Percentiles rank a stretch among this genome's conserved stretches.
phyloP scores from a whole-genome alignment of 2,888 invertebrate species.

The Drosophila parthenogenetica region DNA sequence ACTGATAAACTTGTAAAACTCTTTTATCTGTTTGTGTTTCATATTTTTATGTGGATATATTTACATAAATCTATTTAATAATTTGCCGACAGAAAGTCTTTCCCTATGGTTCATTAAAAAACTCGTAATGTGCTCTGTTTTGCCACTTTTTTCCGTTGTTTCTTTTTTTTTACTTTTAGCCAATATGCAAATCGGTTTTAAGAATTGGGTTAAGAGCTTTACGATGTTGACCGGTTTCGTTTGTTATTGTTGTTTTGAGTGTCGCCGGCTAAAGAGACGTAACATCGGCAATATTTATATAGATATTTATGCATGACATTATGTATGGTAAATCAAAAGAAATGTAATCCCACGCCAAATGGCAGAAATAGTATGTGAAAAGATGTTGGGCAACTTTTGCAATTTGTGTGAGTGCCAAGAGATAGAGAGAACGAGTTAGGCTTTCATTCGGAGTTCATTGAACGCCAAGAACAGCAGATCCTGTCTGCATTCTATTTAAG shows the following conservation, averaged over 20 bases:
- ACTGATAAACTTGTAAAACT: not conserved
- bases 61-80: slow-evolving; percentile 24
- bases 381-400: slow-evolving; percentile 64
- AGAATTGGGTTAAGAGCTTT: slow-evolving; percentile 69
- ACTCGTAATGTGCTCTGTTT: slow-evolving; percentile 36
- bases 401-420: slow-evolving; percentile 9
- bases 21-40: slow-evolving; percentile 9
- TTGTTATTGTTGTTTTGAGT: slow-evolving; percentile 38
- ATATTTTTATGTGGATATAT: slow-evolving; percentile 15
- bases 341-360: slow-evolving; percentile 50
- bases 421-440: slow-evolving; percentile 35
- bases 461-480: slow-evolving; percentile 59
- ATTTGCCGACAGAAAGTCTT: slow-evolving; percentile 26
- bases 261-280: slow-evolving; percentile 34
- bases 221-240: slow-evolving; percentile 51
- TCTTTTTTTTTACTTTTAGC: slow-evolving; percentile 5
- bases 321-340: slow-evolving; percentile 59
- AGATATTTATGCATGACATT: slow-evolving; percentile 30
- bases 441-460: slow-evolving; percentile 63
- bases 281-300: slow-evolving; percentile 25
- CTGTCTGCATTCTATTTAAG: slow-evolving; percentile 48
- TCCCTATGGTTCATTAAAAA: slow-evolving; percentile 35
- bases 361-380: slow-evolving; percentile 38
- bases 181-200: slow-evolving; percentile 57
- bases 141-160: slow-evolving; percentile 29